Evolutionary conservation across 2,888 invertebrate genomes (phyloP).

Genomic region (Calameuta idolon): DNA sequence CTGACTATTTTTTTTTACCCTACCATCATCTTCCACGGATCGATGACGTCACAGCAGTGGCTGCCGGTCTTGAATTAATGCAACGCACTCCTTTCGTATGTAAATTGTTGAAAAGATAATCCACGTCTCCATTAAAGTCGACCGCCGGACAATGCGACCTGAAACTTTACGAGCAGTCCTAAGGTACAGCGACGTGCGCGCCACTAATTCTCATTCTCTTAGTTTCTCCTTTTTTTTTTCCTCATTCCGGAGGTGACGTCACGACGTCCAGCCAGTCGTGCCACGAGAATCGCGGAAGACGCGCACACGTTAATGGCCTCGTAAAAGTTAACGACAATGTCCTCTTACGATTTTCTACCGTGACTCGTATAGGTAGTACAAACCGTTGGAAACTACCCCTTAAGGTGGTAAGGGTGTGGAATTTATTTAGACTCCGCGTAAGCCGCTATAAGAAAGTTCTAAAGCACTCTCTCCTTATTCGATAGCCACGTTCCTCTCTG

Average conservation of each 20-base stretch:
- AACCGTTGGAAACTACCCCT: background rate
- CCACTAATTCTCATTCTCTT: constrained; percentile 53
- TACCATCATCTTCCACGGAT: constrained; percentile 29
- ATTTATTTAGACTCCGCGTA: constrained; percentile 49
- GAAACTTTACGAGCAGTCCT: background rate
- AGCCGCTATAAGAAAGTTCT: background rate
- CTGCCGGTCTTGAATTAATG: constrained; percentile 5
- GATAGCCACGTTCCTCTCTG: background rate
- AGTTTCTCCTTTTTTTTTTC: constrained; percentile 30
- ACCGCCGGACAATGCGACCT: constrained; percentile 9
- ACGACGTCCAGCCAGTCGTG: constrained; percentile 53
- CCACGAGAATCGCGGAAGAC: constrained; percentile 57
- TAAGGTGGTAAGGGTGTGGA: constrained; percentile 57
- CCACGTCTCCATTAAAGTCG: constrained; percentile 5
- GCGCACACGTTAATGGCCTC: constrained; percentile 63
- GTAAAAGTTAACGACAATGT: constrained; percentile 67
- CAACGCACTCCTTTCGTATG: constrained; percentile 29
- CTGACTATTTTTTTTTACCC: constrained; percentile 16
- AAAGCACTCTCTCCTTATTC: background rate
- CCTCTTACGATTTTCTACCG: constrained; percentile 58
- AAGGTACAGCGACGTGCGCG: background rate
- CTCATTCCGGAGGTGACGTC: constrained; percentile 50
- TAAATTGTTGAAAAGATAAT: constrained; percentile 32
- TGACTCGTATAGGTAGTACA: background rate
- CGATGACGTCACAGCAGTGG: background rate